These are phyloP conservation scores for Eupithecia abbreviata DNA, from an alignment of 2,888 invertebrate genomes.

Conservation along the genomic window DNA sequence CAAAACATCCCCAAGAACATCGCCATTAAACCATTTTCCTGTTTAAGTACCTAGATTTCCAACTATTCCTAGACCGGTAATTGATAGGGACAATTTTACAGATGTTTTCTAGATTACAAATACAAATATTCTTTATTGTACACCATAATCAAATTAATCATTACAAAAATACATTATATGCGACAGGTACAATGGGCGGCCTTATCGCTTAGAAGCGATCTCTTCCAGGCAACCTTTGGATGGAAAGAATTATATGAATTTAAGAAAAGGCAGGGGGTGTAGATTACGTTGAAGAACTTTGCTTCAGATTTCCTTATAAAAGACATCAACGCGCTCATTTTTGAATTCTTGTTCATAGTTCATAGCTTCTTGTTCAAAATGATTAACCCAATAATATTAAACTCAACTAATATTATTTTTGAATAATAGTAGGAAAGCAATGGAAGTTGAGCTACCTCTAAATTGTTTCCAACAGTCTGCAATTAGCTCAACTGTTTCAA, in stretches of 20 bases:
- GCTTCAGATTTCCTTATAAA: background rate
- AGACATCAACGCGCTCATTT: background rate
- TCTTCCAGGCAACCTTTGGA: too few species aligned
- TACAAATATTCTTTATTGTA: too few species aligned
- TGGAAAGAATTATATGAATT: too few species aligned
- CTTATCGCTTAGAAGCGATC: too few species aligned
- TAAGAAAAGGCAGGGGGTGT: too few species aligned
- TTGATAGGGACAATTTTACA: background rate
- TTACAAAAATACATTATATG: too few species aligned
- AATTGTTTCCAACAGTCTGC: background rate
- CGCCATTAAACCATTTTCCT: background rate
- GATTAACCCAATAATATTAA: too few species aligned
- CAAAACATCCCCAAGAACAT: background rate
- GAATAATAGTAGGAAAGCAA: background rate
- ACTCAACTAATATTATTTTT: too few species aligned
- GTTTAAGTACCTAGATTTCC: background rate
- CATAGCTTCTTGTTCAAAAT: too few species aligned
- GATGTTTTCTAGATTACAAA: background rate
- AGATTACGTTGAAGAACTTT: background rate
- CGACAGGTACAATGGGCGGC: too few species aligned
- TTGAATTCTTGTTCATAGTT: too few species aligned
- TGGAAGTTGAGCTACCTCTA: background rate
- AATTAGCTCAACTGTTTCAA: background rate
- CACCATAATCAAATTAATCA: too few species aligned
- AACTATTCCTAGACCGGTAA: background rate